A percentile compares a stretch with the other conserved stretches of the same genome.
Conservation (phyloP, 1,140 invertebrate genomes). For the Trypoxylus dichotomus region DNA sequence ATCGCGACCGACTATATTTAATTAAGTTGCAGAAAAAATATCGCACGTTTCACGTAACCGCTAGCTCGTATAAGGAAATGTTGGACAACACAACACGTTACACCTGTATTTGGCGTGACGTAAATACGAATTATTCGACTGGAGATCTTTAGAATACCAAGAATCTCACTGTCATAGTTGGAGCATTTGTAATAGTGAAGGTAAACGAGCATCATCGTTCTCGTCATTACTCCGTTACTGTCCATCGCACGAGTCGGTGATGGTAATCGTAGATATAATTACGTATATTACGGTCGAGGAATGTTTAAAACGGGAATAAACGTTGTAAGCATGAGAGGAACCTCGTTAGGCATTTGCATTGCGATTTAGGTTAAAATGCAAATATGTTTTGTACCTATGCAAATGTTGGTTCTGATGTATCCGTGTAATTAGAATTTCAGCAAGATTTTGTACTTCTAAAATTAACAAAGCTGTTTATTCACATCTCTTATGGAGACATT, state of each 20-base stretch:
- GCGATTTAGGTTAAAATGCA: too few species aligned
- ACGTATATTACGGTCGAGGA: neutral
- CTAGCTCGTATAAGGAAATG: slow-evolving; percentile 1
- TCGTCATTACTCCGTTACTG: neutral
- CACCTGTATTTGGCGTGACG: slow-evolving; percentile 11
- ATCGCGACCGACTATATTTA: neutral
- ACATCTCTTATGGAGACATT: too few species aligned
- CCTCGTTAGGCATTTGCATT: too few species aligned
- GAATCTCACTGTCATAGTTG: neutral
- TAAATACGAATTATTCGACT: slow-evolving; percentile 16
- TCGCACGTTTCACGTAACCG: slow-evolving; percentile 2
- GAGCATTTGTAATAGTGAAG: neutral
- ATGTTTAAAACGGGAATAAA: neutral
- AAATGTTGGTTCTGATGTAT: too few species aligned
- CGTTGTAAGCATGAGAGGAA: neutral
- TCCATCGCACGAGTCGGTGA: neutral
- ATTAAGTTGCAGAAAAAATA: neutral
- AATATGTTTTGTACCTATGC: too few species aligned
- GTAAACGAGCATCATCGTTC: neutral
- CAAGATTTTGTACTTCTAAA: too few species aligned
- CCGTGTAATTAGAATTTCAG: too few species aligned
- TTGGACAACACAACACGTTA: neutral
- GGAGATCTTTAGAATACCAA: neutral
- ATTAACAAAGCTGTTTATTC: too few species aligned
- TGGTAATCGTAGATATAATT: neutral